phyloP scores from a whole-genome alignment of 2,888 invertebrate genomes.

The Leptothorax acervorum region DNA sequence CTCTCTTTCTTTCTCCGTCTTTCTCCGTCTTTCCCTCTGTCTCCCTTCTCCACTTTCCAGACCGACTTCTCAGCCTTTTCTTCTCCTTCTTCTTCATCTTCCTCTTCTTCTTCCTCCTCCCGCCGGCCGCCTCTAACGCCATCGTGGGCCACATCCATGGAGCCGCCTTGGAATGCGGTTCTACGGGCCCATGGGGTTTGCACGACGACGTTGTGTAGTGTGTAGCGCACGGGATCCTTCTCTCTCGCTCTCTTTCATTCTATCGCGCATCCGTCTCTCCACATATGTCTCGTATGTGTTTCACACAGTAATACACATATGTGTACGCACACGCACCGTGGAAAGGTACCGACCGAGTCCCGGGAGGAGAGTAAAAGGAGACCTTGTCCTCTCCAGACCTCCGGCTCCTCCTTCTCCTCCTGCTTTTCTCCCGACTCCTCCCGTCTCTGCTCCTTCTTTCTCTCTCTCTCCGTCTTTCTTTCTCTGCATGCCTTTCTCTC shows the following conservation, averaged over 20 bases:
- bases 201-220: slow-evolving; percentile 61
- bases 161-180: slow-evolving; percentile 83
- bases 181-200: slow-evolving; percentile 78
- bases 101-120: slow-evolving; percentile 46
- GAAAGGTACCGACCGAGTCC: slow-evolving; percentile 60
- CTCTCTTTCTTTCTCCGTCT: slow-evolving; percentile 60
- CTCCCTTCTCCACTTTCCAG: slow-evolving; percentile 45
- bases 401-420: slow-evolving; percentile 56
- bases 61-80: slow-evolving; percentile 44
- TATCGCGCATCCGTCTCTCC: slow-evolving; percentile 9
- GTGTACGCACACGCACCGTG: slow-evolving; percentile 12
- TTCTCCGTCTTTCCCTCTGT: slow-evolving; percentile 61
- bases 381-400: slow-evolving; percentile 61
- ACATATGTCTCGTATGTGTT: slow-evolving; percentile 6
- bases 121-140: slow-evolving; percentile 47
- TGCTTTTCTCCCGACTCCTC: slow-evolving; percentile 52
- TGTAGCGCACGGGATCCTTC: slow-evolving; percentile 55
- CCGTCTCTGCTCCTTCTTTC: slow-evolving; percentile 52
- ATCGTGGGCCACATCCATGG: slow-evolving; percentile 71
- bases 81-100: slow-evolving; percentile 52
- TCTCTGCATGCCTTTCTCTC: slow-evolving; percentile 25
- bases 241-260: slow-evolving; percentile 29
- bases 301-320: not conserved
- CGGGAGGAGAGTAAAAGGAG: slow-evolving; percentile 68
- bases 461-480: slow-evolving; percentile 45